Percentiles rank a stretch among this genome's conserved stretches.
Evolutionary conservation across 2,113 vertebrate genomes (phyloP).

Genomic region (Cyprinodon tularosa): DNA sequence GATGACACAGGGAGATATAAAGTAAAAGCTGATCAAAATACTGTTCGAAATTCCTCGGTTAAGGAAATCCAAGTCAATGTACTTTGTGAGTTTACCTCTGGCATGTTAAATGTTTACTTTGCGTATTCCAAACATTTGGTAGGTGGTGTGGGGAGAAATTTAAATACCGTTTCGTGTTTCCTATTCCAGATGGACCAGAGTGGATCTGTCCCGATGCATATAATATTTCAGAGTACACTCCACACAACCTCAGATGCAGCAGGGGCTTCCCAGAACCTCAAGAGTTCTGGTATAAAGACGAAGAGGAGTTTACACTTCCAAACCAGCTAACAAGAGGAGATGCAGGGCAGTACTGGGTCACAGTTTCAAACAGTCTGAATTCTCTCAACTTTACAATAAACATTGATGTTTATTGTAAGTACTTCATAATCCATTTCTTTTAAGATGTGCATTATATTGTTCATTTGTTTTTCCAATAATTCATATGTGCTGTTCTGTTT

Average conservation of each 20-base stretch:
- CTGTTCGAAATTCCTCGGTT: fast-evolving
- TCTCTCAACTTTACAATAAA: slow-evolving; percentile 23
- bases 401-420: slow-evolving; percentile 59
- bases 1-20: slow-evolving; percentile 27
- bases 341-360: slow-evolving; percentile 53
- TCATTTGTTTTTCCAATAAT: neutral
- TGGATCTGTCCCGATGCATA: slow-evolving; percentile 18
- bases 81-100: slow-evolving; percentile 44
- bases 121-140: neutral
- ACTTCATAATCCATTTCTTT: neutral
- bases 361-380: neutral
- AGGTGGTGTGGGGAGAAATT: neutral
- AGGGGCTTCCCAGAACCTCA: slow-evolving; percentile 34
- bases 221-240: slow-evolving; percentile 16
- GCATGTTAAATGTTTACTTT: neutral
- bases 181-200: slow-evolving; percentile 54
- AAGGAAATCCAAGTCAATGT: neutral
- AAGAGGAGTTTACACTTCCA: slow-evolving; percentile 29
- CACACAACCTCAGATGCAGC: slow-evolving; percentile 32
- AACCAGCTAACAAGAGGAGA: slow-evolving; percentile 40
- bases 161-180: neutral
- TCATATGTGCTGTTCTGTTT: neutral
- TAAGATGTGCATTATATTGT: neutral
- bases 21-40: neutral
- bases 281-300: slow-evolving; percentile 46